Evolutionary conservation across 2,113 vertebrate genomes (phyloP), one percentile per base, ranked within the genome.

Genomic region (Cebus imitator): DNA sequence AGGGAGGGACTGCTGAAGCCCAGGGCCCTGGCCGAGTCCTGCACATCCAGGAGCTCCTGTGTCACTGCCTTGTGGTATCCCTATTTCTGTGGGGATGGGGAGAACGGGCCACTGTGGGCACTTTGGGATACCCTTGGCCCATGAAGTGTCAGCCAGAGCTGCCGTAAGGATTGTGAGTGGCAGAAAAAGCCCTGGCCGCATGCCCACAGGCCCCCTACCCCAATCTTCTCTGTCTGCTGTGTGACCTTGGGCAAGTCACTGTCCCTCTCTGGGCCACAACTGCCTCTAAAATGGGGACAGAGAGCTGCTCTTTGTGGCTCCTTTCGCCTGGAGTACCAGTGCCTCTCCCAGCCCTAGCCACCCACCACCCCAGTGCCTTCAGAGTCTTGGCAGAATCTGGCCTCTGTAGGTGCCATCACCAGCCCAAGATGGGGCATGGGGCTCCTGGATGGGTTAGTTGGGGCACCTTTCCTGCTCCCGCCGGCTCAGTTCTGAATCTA

Each of bases 241-340:
- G 87, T 78, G 72, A 87, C 91, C 45, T 78, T 27, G 89, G 91
- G 92, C 93, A 79, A 45, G 45, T 87, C 82, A 3, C 91, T 68
- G 64, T 1, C 82, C 64, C 68, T 61, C 58, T 90, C 89, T 73
- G n/a, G 82, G 95, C 43, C 78, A 64, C 11, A 27, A 57, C 32
- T 61, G 55, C n/a, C 76, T 92, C 76, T 86, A 40, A 93, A 89
- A n/a, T 57, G 90, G 61, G 79, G 30, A 79, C 27, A 6, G 64
- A 50, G 20, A 55, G 76, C 91, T 37, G 84, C 50, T 76, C 30
- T 40, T 55, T 35, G 27, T 73, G 80, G 35, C 50, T 79, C 17
- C 81, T 76, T 43, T 45, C 2, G 20, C 40, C 93, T 50, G 64
- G 76, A 68, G 73, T n/a, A 43, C 58, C 21, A 30, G 66, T 57